Evolutionary conservation across 2,797 vertebrate genomes (phyloP).

Genomic region (Pipistrellus pygmaeus): DNA sequence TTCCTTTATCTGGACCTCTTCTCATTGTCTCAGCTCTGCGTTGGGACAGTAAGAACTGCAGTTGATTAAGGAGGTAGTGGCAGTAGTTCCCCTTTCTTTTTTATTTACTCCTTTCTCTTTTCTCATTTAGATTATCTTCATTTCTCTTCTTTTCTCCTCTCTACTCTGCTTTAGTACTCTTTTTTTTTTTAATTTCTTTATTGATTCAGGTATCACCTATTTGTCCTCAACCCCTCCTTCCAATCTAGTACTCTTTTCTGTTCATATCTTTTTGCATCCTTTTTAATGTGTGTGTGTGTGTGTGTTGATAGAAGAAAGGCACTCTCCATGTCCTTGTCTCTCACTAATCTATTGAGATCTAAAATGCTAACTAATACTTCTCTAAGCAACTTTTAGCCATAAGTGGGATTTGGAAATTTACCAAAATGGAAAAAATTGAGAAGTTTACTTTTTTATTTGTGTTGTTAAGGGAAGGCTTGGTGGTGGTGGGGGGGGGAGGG

Average conservation of each 20-base stretch:
- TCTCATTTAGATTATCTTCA: neutral
- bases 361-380: neutral
- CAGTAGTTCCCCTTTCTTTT: neutral
- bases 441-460: neutral
- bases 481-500: neutral
- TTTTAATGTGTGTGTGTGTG: neutral
- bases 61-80: neutral
- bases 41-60: neutral
- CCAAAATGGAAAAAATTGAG: neutral
- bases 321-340: neutral
- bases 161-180: neutral
- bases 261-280: neutral
- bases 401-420: conserved; percentile 27
- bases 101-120: neutral
- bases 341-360: neutral
- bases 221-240: too few species aligned
- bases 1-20: neutral
- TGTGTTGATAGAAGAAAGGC: neutral
- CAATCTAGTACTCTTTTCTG: neutral
- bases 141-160: neutral
- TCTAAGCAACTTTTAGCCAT: neutral
- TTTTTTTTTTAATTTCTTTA: too few species aligned
- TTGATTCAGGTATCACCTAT: too few species aligned
- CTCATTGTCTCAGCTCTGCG: neutral
- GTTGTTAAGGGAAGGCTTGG: neutral